Base-by-base conservation (phyloP, 2,797 vertebrate genomes). In the Danionella dracula region DNA sequence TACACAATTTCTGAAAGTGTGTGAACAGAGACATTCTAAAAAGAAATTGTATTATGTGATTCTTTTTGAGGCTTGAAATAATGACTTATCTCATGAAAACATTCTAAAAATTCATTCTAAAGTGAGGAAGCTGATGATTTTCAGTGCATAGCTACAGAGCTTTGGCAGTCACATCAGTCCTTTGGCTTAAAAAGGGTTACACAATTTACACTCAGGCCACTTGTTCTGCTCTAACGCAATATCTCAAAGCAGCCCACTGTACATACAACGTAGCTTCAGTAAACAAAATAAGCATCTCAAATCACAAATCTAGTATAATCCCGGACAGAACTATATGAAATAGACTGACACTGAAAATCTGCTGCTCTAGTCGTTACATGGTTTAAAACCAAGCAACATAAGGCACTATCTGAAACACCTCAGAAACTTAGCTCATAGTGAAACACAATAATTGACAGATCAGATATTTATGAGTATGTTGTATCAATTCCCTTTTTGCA, bases 331-430 rank as follows among this genome's bases (percentile, higher is more conserved):
- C 13, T 31, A 50, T n/a, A 19, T 38, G 32, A 35, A 46, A 7
- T 13, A 38, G 15, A 55, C 32, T 45, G 13, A 65, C 17, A 63
- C 23, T 51, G 15, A 15, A 53, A 42, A 57, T 40, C 17, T 4
- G 35, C 20, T 35, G 29, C 12, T 53, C 41, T 48, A 69, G 50
- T 49, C 49, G 60, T 49, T 57, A 62, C 4, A 29, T 48, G 10
- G 35, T 13, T 41, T 44, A 7, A 16, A 32, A 61, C 50, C 19
- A 15, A 44, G 12, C 35, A 61, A 70, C 44, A 59, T 50, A 67
- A 70, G 72, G 72, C 72, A 74, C 67, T 58, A 40, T 66, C 42
- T 51, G 55, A 67, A 68, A 68, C 34, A 21, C 17, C 27, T 29
- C 63, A 56, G 44, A 27, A 27, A 27, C 23, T 3, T 6, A 27